A percentile compares a stretch with the other conserved stretches of the same genome.
Conservation (phyloP, 2,797 vertebrate genomes). For the Ciconia nigra region DNA sequence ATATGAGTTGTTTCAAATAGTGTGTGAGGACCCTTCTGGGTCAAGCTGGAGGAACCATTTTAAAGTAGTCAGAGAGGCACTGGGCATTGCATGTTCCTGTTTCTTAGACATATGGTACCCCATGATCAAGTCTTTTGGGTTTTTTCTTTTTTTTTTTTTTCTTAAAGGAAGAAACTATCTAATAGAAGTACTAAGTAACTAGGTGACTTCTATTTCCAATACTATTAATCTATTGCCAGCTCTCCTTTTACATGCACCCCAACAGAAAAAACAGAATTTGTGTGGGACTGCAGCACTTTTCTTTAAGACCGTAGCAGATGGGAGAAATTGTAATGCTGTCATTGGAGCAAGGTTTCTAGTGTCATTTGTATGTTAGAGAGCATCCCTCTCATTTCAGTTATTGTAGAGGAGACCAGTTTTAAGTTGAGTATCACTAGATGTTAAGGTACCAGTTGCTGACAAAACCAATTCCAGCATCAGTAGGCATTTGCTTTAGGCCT, state of each 20-base stretch:
- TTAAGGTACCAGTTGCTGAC: background rate
- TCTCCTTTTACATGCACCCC: background rate
- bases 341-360: background rate
- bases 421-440: background rate
- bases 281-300: background rate
- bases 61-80: background rate
- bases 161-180: background rate
- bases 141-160: background rate
- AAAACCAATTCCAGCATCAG: background rate
- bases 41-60: background rate
- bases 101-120: background rate
- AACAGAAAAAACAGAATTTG: background rate
- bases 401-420: background rate
- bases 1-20: background rate
- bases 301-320: background rate
- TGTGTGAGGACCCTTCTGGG: background rate
- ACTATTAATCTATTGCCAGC: background rate
- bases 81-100: background rate
- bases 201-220: background rate
- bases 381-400: background rate
- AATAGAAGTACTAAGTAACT: background rate
- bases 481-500: background rate
- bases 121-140: background rate
- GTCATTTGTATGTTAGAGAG: background rate
- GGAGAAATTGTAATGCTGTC: background rate